Base-by-base conservation (phyloP, 2,888 invertebrate genomes). In the Asteroscopus sphinx region DNA sequence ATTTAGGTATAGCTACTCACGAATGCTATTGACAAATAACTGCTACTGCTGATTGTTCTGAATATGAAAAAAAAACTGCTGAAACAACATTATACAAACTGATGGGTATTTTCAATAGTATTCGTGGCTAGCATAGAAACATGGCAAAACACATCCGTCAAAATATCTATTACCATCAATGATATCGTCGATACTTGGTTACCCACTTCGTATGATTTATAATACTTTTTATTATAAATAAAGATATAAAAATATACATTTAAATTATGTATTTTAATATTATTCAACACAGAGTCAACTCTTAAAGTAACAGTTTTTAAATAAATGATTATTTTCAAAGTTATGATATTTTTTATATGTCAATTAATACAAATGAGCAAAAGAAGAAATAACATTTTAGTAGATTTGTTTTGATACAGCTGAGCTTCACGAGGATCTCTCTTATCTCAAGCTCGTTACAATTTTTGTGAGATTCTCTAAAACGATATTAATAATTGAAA, bases 211-310 rank as follows among this genome's bases (percentile, higher is more conserved):
- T 83, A 84, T 77, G 80, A 71, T 82, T 83, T 83, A 85, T 87
- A 88, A 91, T 91, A 90, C 86, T 90, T 90, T 82, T 80, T 82
- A 89, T 80, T 82, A 89, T 88, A 91, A 92, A 92, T 89, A 89
- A 91, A 89, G 80, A 88, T 92, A 92, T 91, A 91, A 91, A 92
- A 92, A 92, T 92, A 91, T 91, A 91, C 88, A 88, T 91, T 90
- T 82, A 73, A 68, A 90, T 87, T 86, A 89, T 87, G 83, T 86
- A 80, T 84, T 87, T 87, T 84, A 89, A 90, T 83, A 91, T 90
- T 87, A 91, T 84, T 88, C 84, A 92, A 90, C 89, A 89, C 83
- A 89, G 83, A 85, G 83, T 89, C 80, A 89, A 89, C 86, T 89
- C 82, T 80, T 83, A 83, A 86, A 90, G 79, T 85, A 91, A 91